A percentile compares a stretch with the other conserved stretches of the same genome.
Evolutionary conservation across 2,888 invertebrate genomes (phyloP).

Genomic region (Scrobipalpa atriplicella): DNA sequence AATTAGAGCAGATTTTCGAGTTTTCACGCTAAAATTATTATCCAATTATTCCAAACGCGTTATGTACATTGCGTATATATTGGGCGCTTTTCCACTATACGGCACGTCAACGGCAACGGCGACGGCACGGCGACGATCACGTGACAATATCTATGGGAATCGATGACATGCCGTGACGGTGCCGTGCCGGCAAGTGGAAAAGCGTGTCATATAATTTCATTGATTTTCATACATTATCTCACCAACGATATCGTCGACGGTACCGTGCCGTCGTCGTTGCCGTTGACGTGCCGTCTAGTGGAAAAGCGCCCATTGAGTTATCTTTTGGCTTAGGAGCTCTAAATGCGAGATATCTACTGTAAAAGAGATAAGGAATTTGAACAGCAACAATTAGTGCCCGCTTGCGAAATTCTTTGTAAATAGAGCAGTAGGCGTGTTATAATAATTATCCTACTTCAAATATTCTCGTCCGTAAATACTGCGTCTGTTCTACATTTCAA

Average conservation of each 20-base stretch:
- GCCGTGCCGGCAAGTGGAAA: no score
- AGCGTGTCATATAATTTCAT: no score
- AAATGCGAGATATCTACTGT: slow-evolving; percentile 14
- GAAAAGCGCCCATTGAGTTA: no score
- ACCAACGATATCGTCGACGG: no score
- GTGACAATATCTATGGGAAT: no score
- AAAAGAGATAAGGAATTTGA: slow-evolving; percentile 21
- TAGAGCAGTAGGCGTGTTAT: slow-evolving; percentile 9
- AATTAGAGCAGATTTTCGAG: background rate
- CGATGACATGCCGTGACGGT: no score
- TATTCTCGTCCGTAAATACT: background rate
- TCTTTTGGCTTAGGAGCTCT: slow-evolving; percentile 12
- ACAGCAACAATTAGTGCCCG: slow-evolving; percentile 12
- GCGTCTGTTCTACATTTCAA: background rate
- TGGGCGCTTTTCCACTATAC: no score
- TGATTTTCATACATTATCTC: no score
- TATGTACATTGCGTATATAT: background rate
- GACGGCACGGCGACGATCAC: no score
- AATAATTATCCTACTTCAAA: slow-evolving; percentile 6
- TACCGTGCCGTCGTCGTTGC: no score
- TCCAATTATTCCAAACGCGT: background rate
- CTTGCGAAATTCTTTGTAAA: slow-evolving; percentile 10
- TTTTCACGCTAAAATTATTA: background rate
- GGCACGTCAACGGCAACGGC: no score
- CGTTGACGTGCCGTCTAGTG: no score